Evolutionary conservation across 2,888 invertebrate genomes (phyloP).

Genomic region (Mythimna ferrago): DNA sequence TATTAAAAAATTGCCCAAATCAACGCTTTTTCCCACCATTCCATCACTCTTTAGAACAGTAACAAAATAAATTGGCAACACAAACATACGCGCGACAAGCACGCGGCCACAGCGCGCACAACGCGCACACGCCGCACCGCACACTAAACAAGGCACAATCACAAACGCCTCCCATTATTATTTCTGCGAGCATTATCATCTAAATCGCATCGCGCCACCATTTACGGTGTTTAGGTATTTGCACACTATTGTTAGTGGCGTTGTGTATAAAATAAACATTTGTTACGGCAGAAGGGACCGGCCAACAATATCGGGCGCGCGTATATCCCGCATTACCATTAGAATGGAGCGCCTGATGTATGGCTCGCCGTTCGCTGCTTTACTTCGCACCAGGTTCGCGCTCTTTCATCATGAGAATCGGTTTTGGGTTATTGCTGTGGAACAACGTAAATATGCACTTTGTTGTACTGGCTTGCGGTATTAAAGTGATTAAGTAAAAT

Average conservation of each 20-base stretch:
- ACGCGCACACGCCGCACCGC: conserved; percentile 66
- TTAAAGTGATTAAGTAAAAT: conserved; percentile 11
- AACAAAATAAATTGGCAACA: conserved; percentile 55
- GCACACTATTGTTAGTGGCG: conserved; percentile 90
- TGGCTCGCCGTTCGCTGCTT: conserved; percentile 76
- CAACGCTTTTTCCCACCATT: neutral
- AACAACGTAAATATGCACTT: conserved; percentile 56
- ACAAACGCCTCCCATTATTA: conserved; percentile 85
- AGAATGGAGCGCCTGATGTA: conserved; percentile 89
- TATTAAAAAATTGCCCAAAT: no score
- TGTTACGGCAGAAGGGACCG: conserved; percentile 86
- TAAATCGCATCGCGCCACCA: conserved; percentile 89
- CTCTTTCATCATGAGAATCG: conserved; percentile 65
- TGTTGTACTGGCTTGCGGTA: conserved; percentile 28
- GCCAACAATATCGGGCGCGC: conserved; percentile 85
- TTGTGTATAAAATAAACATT: conserved; percentile 91
- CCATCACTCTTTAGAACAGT: conserved; percentile 56
- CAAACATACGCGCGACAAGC: conserved; percentile 53
- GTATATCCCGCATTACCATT: conserved; percentile 88
- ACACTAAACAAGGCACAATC: conserved; percentile 79
- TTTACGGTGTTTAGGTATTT: conserved; percentile 90
- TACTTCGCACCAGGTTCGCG: conserved; percentile 60
- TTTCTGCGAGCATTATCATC: conserved; percentile 89
- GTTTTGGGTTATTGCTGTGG: conserved; percentile 53
- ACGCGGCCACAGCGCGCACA: conserved; percentile 59